Conservation (phyloP, 92 coral and sea anemone species). For the Parazoanthus darwini region DNA sequence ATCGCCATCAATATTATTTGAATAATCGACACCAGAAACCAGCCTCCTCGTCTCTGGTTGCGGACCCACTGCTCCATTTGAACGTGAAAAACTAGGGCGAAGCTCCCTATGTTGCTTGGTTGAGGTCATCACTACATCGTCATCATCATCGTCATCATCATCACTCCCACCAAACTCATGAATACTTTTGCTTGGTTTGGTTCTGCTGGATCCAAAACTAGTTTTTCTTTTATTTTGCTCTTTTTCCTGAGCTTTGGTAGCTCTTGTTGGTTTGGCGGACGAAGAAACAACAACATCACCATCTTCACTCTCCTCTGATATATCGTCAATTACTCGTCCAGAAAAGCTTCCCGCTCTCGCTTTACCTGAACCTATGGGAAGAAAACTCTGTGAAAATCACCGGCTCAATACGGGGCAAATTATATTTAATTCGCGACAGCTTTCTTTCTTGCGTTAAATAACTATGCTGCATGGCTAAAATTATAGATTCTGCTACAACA, state of each 20-base stretch:
- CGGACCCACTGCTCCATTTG: not conserved
- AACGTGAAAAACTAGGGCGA: not conserved
- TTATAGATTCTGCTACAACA: too few relatives aligned
- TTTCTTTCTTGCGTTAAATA: too few relatives aligned
- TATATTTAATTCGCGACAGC: not conserved
- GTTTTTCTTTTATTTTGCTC: not conserved
- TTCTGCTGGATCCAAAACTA: not conserved
- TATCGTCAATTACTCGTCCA: conserved; percentile 31
- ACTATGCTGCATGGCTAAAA: too few relatives aligned
- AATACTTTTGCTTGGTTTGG: conserved; percentile 32
- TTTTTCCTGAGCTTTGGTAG: not conserved
- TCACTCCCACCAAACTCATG: conserved; percentile 74
- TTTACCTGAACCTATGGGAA: conserved; percentile 8
- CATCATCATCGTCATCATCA: conserved; percentile 69
- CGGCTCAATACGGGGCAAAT: not conserved
- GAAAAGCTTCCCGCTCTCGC: conserved; percentile 26
- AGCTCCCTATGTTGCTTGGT: conserved; percentile 1
- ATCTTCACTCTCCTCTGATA: conserved; percentile 36
- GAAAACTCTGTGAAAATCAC: not conserved
- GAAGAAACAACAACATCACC: not conserved
- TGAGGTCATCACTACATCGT: conserved; percentile 29
- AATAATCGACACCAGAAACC: not conserved
- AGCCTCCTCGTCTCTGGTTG: not conserved
- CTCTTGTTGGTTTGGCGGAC: not conserved
- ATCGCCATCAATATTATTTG: conserved; percentile 62